Evolutionary conservation across 2,113 vertebrate genomes (phyloP).

Genomic region (Jacana jacana): DNA sequence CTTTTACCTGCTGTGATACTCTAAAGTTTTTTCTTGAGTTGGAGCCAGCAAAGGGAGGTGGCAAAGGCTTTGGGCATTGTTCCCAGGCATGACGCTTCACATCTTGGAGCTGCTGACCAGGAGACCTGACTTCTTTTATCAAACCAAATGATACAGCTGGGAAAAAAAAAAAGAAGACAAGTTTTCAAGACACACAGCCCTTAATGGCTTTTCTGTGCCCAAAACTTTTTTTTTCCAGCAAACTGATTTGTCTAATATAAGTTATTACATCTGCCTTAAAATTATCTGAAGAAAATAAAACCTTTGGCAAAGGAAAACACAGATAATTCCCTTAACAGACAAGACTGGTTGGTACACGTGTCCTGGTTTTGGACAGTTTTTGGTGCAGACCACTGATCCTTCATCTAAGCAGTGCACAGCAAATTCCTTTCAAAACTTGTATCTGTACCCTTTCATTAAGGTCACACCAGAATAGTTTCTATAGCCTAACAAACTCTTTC

Average conservation of each 20-base stretch:
- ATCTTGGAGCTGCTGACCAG: not conserved
- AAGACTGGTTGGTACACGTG: not conserved
- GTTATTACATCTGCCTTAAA: not conserved
- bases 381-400: not conserved
- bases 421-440: not conserved
- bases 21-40: not conserved
- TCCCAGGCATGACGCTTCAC: not conserved
- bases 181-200: not conserved
- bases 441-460: not conserved
- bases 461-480: not conserved
- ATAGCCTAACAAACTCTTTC: not conserved
- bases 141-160: not conserved
- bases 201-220: not conserved
- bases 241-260: not conserved
- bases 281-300: not conserved
- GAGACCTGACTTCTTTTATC: not conserved
- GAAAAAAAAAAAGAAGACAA: not conserved
- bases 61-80: not conserved
- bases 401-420: not conserved
- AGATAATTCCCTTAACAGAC: not conserved
- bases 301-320: not conserved
- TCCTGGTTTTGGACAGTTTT: not conserved
- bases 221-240: not conserved
- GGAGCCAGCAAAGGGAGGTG: not conserved
- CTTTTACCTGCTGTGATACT: not conserved